Conservation (phyloP, 2,888 invertebrate genomes). For the Pterostichus madidus region DNA sequence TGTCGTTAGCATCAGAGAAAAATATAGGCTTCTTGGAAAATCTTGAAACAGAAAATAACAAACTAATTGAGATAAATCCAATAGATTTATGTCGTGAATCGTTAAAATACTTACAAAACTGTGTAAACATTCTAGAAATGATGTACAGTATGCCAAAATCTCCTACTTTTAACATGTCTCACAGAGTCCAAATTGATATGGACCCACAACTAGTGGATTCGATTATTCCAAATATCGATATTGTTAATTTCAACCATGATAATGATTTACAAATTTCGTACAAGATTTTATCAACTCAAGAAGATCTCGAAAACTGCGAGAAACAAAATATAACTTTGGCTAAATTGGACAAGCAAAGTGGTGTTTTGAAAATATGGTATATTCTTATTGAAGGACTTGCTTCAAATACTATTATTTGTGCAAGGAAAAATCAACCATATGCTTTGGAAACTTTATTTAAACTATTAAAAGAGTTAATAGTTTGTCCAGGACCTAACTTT, state of each 20-base stretch:
- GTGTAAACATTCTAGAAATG: slow-evolving; percentile 91
- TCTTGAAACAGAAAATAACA: slow-evolving; percentile 65
- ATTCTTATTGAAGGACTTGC: slow-evolving; percentile 92
- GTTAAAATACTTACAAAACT: slow-evolving; percentile 90
- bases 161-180: slow-evolving; percentile 94
- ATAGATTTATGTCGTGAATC: slow-evolving; percentile 87
- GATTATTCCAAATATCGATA: slow-evolving; percentile 85
- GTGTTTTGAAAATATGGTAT: slow-evolving; percentile 94
- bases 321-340: slow-evolving; percentile 80
- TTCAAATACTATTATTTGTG: slow-evolving; percentile 89
- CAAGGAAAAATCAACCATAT: slow-evolving; percentile 87
- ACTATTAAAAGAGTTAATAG: slow-evolving; percentile 86
- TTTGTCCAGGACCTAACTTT: slow-evolving; percentile 92
- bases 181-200: slow-evolving; percentile 88
- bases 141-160: slow-evolving; percentile 98
- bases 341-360: slow-evolving; percentile 88
- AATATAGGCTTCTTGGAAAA: slow-evolving; percentile 72
- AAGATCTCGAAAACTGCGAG: slow-evolving; percentile 75
- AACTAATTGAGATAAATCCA: slow-evolving; percentile 72
- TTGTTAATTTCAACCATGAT: slow-evolving; percentile 81
- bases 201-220: slow-evolving; percentile 91
- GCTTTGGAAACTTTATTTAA: slow-evolving; percentile 93
- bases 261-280: slow-evolving; percentile 84
- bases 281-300: slow-evolving; percentile 80
- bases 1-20: slow-evolving; percentile 68